Evolutionary conservation across 2,113 vertebrate species (phyloP), one percentile per base, ranked within the genome.

Genomic region (Urocitellus parryii): DNA sequence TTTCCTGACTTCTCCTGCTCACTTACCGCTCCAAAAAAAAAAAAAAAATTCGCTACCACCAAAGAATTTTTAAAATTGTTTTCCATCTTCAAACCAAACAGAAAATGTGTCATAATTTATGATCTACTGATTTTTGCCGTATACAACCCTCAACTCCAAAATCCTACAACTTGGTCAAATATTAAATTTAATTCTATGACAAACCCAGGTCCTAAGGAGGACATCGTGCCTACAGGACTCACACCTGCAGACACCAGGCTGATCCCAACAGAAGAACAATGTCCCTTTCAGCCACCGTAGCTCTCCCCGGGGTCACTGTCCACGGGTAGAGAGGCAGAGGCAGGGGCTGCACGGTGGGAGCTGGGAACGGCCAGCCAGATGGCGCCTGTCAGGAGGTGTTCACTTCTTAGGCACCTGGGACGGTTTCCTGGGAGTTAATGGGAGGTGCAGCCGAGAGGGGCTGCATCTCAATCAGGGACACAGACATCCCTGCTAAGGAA

Each of bases 301-400:
- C 61, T 97, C 92, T 79, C 39, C 0, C 14, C 78, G 14, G 39
- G 80, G 51, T 86, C 94, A 70, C 79, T 95, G 97, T 93, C 77
- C 90, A 68, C 0, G 16, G 27, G 51, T 6, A 85, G 86, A 84
- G 86, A 91, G 61, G 42, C 76, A 84, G 70, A 97, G 37, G 63
- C 85, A 79, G 16, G 16, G 94, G 96, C 84, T 82, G 68, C 93
- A 84, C 91, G 72, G 73, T 24, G 96, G 97, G 97, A 98, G 91
- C 94, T 98, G 98, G 98, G 98, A 98, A 90, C 53, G 96, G 96
- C 56, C 95, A 96, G 91, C 98, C 98, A 98, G 98, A 98, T 98
- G 98, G 98, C 92, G 92, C 95, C 96, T 98, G 97, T 98, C 98
- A 97, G 97, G 98, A 98, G 98, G 98, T 98, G 98, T 90, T 98